A percentile compares a stretch with the other conserved stretches of the same genome.
Conservation (phyloP, 2,113 vertebrate species). For the Bubo blakistoni region DNA sequence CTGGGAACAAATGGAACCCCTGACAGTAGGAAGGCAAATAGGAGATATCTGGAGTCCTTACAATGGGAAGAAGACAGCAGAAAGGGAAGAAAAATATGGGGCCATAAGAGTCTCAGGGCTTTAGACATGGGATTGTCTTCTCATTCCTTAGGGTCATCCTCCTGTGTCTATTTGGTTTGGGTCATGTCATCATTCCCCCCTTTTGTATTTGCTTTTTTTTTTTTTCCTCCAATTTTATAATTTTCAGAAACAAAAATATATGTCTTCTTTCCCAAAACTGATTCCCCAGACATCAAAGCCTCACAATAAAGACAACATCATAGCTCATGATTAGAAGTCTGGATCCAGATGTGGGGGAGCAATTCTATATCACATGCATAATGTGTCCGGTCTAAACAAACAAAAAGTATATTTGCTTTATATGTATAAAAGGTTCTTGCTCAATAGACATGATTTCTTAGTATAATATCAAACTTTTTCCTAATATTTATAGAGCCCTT, state of each 20-base stretch:
- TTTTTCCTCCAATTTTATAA: neutral
- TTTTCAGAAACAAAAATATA: neutral
- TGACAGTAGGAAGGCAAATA: neutral
- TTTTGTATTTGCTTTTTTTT: neutral
- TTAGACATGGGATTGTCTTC: neutral
- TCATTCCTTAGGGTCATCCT: neutral
- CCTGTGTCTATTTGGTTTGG: neutral
- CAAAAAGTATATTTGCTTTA: neutral
- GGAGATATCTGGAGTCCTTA: neutral
- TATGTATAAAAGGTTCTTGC: neutral
- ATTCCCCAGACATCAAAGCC: neutral
- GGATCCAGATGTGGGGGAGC: neutral
- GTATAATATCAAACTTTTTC: neutral
- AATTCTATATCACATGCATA: neutral
- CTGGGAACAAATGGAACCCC: neutral
- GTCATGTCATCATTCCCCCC: rapidly evolving
- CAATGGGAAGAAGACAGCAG: neutral
- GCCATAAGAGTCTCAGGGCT: neutral
- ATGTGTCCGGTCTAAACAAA: neutral
- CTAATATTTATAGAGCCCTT: neutral
- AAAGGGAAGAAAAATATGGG: neutral
- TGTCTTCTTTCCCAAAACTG: neutral
- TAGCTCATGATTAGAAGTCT: neutral
- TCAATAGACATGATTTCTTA: neutral
- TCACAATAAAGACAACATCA: neutral